Evolutionary conservation across 2,113 vertebrate genomes (phyloP).

Genomic region (Xiphophorus maculatus): DNA sequence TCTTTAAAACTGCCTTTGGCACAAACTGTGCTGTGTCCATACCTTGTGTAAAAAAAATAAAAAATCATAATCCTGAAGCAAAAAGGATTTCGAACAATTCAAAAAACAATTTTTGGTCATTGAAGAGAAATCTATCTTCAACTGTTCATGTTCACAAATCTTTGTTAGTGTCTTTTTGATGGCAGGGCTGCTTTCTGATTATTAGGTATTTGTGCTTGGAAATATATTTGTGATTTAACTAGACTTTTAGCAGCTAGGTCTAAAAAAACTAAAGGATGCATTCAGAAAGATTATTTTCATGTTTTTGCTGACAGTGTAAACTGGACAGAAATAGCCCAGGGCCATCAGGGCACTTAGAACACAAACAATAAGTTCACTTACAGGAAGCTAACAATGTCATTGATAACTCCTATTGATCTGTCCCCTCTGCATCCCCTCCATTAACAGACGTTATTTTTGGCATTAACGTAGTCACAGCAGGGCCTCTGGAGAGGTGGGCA

Average conservation of each 20-base stretch:
- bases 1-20: not conserved
- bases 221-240: not conserved
- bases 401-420: conserved; percentile 77
- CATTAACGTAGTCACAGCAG: conserved; percentile 52
- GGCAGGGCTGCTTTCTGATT: not conserved
- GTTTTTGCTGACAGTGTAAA: conserved; percentile 25
- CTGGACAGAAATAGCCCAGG: conserved; percentile 42
- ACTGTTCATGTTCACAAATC: no score
- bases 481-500: conserved; percentile 57
- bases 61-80: no score
- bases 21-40: not conserved
- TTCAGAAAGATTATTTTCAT: not conserved
- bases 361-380: conserved; percentile 56
- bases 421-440: conserved; percentile 59
- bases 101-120: no score
- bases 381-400: conserved; percentile 69
- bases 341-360: conserved; percentile 20
- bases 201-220: not conserved
- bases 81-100: no score
- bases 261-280: not conserved
- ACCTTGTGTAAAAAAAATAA: not conserved
- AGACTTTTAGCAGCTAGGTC: conserved; percentile 10
- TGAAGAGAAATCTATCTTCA: no score
- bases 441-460: conserved; percentile 70
- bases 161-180: no score